Base-by-base conservation (phyloP, 2,113 vertebrate genomes). In the Tragelaphus strepsiceros region DNA sequence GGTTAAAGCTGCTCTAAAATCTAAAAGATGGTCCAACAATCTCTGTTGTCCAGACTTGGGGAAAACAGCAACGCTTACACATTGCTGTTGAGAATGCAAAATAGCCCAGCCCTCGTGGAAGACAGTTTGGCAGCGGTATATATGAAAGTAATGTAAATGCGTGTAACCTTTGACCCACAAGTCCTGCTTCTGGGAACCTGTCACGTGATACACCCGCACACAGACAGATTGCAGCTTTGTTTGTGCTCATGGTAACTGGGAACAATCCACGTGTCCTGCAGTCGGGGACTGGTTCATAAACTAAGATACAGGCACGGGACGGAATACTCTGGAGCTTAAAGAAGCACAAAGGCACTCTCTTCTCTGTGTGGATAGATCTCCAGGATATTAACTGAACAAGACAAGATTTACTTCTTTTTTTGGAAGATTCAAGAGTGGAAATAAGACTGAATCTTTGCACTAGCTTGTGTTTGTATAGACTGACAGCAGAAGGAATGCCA, bases 301-400 rank as follows among this genome's bases (percentile, higher is more conserved):
- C 28, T 21, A 59, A 93, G 74, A 35, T 56, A 30, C 7, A 43
- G 26, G 21, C 28, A 7, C 59, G 35, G 12, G 46, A 26, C n/a
- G 28, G 53, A 46, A 12, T 43, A 21, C 53, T 19, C 30, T 56
- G 15, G 51, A 35, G 49, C 32, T 21, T 19, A 12, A 22, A 17
- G 43, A 58, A 43, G 30, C 30, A 7, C 4, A 5, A n/a, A 24
- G 17, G 26, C 10, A 2, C 49, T 30, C 8, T 17, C 0, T 26
- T 51, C n/a, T 64, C 32, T 14, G 2, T 49, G 67, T 26, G 54
- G 84, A 4, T 24, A 46, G 35, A 53, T 64, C 28, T 59, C 49
- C 53, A 30, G 62, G 64, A 26, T 39, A 22, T 13, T 53, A 54
- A 53, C 28, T 58, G 30, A 56, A 53, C n/a, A 71, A 80, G 53